Evolutionary conservation across 2,113 vertebrate species (phyloP).

Genomic region (Ramphastos sulfuratus): DNA sequence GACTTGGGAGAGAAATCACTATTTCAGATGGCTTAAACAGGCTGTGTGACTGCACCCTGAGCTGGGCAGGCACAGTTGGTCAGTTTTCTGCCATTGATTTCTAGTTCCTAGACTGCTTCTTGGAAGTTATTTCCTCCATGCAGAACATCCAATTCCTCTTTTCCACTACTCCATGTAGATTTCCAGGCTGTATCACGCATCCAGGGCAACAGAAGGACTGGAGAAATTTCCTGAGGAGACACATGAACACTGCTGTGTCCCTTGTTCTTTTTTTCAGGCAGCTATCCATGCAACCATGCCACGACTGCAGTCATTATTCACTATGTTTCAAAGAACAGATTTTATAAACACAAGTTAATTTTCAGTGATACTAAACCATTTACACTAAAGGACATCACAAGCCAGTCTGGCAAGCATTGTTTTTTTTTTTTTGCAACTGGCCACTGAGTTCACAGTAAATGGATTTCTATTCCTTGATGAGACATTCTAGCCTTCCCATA

Average conservation of each 20-base stretch:
- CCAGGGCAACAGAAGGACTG: background rate
- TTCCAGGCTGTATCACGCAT: background rate
- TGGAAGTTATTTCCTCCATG: background rate
- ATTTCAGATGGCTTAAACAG: background rate
- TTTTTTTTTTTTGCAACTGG: background rate
- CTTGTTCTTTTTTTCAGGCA: background rate
- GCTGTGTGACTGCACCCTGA: background rate
- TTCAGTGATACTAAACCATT: background rate
- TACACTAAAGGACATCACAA: background rate
- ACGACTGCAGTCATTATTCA: background rate
- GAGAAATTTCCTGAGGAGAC: background rate
- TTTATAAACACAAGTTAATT: background rate
- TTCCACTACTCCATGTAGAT: background rate
- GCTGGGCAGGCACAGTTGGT: background rate
- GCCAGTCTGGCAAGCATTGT: background rate
- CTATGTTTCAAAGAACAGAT: background rate
- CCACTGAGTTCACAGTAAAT: background rate
- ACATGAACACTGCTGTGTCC: background rate
- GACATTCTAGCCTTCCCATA: background rate
- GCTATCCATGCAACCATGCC: rapidly evolving
- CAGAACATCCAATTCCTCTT: background rate
- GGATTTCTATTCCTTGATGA: background rate
- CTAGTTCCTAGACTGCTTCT: background rate
- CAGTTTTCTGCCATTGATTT: background rate
- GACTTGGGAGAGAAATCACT: background rate